phyloP scores from a whole-genome alignment of 2,113 vertebrate species.

The Chiloscyllium plagiosum region DNA sequence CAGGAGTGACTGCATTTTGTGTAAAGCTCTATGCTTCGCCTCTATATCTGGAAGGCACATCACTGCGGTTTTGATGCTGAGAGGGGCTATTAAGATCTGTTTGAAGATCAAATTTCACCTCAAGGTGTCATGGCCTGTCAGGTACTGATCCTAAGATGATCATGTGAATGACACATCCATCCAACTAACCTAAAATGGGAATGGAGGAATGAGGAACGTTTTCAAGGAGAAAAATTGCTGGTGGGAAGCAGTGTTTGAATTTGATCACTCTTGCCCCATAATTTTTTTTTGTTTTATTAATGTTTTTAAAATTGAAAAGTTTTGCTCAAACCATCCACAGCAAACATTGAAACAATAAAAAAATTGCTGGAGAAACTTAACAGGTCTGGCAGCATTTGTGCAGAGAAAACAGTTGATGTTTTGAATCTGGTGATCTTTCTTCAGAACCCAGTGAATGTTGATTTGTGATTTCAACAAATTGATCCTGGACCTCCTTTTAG shows the following conservation, averaged over 20 bases:
- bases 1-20: not conserved
- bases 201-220: not conserved
- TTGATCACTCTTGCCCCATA: not conserved
- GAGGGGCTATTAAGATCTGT: not conserved
- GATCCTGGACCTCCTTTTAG: not conserved
- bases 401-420: no score
- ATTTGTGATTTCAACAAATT: not conserved
- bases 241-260: not conserved
- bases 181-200: not conserved
- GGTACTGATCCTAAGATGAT: not conserved
- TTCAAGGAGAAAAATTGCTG: not conserved
- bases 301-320: not conserved
- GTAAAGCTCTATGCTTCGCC: not conserved
- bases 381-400: no score
- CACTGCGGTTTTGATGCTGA: not conserved
- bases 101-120: not conserved
- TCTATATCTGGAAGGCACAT: not conserved
- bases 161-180: not conserved
- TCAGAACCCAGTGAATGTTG: not conserved
- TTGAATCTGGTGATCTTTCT: no score
- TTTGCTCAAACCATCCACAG: not conserved
- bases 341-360: not conserved
- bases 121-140: not conserved
- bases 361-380: no score
- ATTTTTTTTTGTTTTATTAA: not conserved